Evolutionary conservation across 2,888 invertebrate genomes (phyloP), one percentile per base, ranked within the genome.

Genomic region (Polietes domitor): DNA sequence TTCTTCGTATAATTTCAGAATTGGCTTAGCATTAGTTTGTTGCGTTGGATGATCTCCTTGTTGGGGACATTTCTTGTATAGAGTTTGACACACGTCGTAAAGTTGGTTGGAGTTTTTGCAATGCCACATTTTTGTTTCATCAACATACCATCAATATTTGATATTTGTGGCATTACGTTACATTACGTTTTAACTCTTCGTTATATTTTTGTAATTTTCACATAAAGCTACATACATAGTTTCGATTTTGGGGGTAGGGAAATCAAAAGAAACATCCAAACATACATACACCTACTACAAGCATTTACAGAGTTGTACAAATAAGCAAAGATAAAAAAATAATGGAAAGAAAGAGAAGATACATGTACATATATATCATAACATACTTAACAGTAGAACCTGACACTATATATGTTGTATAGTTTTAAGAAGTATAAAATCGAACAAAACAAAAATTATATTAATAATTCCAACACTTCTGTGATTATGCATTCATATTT

Each of bases 301-400:
- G 15, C 26, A 61, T 61, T 28, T 26, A 61, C 58, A 61, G 15
- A 7, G 28, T 7, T 47, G 47, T 47, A n/a, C 2, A 47, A 21
- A 61, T 61, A 26, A 53, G 17, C 17, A 53, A 28, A 61, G 10
- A 24, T 47, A 47, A 61, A 61, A 24, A 21, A 70, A n/a, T 47
- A 12, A 47, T n/a, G 6, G 47, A 47, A 47, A 47, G n/a, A 47
- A 47, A n/a, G n/a, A n/a, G 12, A 17, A 28, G 6, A n/a, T 28
- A 47, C 55, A 43, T n/a, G n/a, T 32, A 63, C 4, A 17, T 63
- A 63, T 17, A 32, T 17, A 63, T 37, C n/a, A 65, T 65, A 58
- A 61, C 32, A 15, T 55, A 65, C 65, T 78, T 73, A 68, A 55
- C 15, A 32, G 32, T 79, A 74, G 68, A 79, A 61, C 79, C 74